Base-by-base conservation (phyloP, 2,888 invertebrate genomes). In the Euplexia lucipara region DNA sequence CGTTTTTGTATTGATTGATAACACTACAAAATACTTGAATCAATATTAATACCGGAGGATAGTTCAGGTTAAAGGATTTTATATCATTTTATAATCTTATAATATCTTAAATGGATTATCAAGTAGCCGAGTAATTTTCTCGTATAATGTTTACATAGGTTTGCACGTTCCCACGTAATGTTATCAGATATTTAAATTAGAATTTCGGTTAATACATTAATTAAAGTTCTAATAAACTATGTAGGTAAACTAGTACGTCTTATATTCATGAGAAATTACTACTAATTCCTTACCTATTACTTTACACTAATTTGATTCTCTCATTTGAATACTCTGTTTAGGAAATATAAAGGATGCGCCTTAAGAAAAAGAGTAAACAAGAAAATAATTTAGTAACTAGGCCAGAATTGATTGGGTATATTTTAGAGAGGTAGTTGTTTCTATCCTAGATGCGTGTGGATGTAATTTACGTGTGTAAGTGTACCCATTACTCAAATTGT, bases 1-100 rank as follows among this genome's bases (percentile, higher is more conserved):
- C 83, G 81, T 82, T 84, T 77, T 70, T 73, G 47, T 72, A 72
- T 79, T 86, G 86, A 86, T 86, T 85, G 85, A 86, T 86, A 81
- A 82, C 60, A 39, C 32, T 56, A 45, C 51, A 65, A 75, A 69
- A 75, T 72, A 68, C 47, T 58, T 32, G 30, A 58, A 67, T 48
- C 41, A 41, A 22, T 41, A 53, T 39, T 18, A 48, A 42, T 58
- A 37, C 26, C 14, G 12, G 14, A 57, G 26, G 30, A 41, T 34
- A 53, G 16, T 14, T 44, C 6, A 41, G 12, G 32, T 67, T 41
- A 12, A 20, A 59, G 34, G 22, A 30, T 37, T 35, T 3, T 8
- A 16, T 70, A 22, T 39, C 30, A 22, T n/a, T 22, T 56, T 39
- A 3, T 14, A 56, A 20, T 65, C 18, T 56, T 9, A n/a, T 56